Evolutionary conservation across 2,113 vertebrate species (phyloP).

Genomic region (Zosterops borbonicus): DNA sequence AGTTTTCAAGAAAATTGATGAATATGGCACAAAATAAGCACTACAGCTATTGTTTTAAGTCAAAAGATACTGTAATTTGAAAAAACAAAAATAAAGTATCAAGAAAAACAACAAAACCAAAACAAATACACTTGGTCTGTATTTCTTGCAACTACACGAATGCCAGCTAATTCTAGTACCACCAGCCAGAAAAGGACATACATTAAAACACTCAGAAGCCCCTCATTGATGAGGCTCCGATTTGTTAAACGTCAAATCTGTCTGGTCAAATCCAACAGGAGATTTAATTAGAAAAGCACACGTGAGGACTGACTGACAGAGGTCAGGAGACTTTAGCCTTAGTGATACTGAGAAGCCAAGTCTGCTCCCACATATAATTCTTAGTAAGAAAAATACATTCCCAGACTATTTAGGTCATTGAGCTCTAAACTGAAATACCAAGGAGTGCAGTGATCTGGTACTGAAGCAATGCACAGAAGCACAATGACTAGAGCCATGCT

Average conservation of each 20-base stretch:
- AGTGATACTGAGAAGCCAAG: background rate
- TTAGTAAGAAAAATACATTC: conserved; percentile 52
- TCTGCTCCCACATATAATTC: background rate
- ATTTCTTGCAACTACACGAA: background rate
- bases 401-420: conserved; percentile 57
- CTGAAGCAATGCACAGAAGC: background rate
- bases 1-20: background rate
- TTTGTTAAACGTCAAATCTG: background rate
- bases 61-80: background rate
- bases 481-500: background rate
- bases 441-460: background rate
- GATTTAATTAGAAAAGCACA: background rate
- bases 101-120: conserved; percentile 4
- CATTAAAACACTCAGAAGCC: background rate
- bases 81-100: background rate
- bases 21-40: background rate
- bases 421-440: conserved; percentile 33
- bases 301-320: background rate
- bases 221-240: background rate
- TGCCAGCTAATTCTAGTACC: background rate
- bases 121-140: background rate
- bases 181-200: background rate
- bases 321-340: conserved; percentile 8
- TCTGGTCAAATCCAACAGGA: background rate
- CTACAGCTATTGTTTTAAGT: background rate